Percentiles rank a stretch among this genome's conserved stretches.
Evolutionary conservation across 2,888 invertebrate genomes (phyloP).

Genomic region (Oxytorus armatus): DNA sequence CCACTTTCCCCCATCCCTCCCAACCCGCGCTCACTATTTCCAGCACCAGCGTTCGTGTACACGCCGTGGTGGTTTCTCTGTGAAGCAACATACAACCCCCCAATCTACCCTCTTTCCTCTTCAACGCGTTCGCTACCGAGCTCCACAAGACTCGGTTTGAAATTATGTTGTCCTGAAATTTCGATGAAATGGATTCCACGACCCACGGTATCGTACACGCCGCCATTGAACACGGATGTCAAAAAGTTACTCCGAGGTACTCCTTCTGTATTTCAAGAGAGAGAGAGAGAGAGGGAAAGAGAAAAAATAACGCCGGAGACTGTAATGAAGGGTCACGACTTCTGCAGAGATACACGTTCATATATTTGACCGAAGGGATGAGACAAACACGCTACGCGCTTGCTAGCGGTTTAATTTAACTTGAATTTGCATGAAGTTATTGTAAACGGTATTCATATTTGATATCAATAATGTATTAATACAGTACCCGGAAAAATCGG

Average conservation of each 20-base stretch:
- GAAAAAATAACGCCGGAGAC: not conserved
- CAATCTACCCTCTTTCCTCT: slow-evolving; percentile 64
- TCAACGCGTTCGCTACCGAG: slow-evolving; percentile 58
- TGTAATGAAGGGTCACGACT: not conserved
- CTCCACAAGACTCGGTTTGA: slow-evolving; percentile 66
- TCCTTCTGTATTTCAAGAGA: not conserved
- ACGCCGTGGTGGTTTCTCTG: slow-evolving; percentile 29
- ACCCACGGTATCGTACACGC: slow-evolving; percentile 64
- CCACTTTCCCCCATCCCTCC: slow-evolving; percentile 59
- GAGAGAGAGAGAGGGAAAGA: slow-evolving; percentile 37
- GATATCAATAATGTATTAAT: too few relatives aligned
- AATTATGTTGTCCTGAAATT: slow-evolving; percentile 81
- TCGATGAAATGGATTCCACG: slow-evolving; percentile 79
- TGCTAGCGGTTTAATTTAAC: not conserved
- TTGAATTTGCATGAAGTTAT: not conserved
- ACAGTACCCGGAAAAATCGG: too few relatives aligned
- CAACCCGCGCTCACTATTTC: slow-evolving; percentile 53
- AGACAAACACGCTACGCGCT: slow-evolving; percentile 7
- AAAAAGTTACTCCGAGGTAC: slow-evolving; percentile 77
- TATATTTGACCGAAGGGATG: not conserved
- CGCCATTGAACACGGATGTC: slow-evolving; percentile 80
- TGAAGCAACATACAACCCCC: slow-evolving; percentile 53
- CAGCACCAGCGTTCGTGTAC: slow-evolving; percentile 31
- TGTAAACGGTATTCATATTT: too few relatives aligned
- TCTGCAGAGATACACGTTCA: not conserved